Base-by-base conservation (phyloP, 2,888 invertebrate genomes). In the Molanna angustata region DNA sequence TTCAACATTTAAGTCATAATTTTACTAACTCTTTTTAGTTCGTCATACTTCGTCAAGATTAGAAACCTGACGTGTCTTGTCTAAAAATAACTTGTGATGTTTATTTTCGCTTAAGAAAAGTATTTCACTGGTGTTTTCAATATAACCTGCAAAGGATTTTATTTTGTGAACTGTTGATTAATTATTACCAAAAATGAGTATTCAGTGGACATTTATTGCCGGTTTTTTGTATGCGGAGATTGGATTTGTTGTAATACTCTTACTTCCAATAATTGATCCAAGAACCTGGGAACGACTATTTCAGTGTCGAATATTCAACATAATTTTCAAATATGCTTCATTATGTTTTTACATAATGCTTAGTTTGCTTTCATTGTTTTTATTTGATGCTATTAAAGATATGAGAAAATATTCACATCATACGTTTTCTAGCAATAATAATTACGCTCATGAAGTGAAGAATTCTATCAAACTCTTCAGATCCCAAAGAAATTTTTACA, bases 401-500 rank as follows among this genome's bases (percentile, higher is more conserved):
- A 85, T 87, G 71, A 73, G 76, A 43, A 87, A 87, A 65, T 88
- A 88, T 65, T 78, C 82, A 67, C 69, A n/a, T 27, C n/a, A n/a
- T n/a, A n/a, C n/a, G n/a, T n/a, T n/a, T n/a, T 9, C 11, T 3
- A 4, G 18, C 17, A 71, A 74, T 58, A 60, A 66, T 1, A 75
- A 82, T 61, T 69, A 84, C 4, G 72, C 83, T 42, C 78, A 76
- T 43, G 86, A 86, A 67, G 78, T 84, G 72, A 82, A 85, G 64
- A 74, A 76, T 0, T 83, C 81, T 65, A 82, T 90, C 69, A 84
- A 85, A 61, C 70, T 89, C 47, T 90, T 90, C 67, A 70, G 89
- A 60, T 84, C 89, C 1, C 89, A 90, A 66, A 76, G 89, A 61
- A 90, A 90, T 69, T 85, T 88, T 64, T 89, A 89, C 69, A 88